A percentile compares a stretch with the other conserved stretches of the same genome.
Conservation (phyloP, 2,888 invertebrate species). For the Odontocerum albicorne region DNA sequence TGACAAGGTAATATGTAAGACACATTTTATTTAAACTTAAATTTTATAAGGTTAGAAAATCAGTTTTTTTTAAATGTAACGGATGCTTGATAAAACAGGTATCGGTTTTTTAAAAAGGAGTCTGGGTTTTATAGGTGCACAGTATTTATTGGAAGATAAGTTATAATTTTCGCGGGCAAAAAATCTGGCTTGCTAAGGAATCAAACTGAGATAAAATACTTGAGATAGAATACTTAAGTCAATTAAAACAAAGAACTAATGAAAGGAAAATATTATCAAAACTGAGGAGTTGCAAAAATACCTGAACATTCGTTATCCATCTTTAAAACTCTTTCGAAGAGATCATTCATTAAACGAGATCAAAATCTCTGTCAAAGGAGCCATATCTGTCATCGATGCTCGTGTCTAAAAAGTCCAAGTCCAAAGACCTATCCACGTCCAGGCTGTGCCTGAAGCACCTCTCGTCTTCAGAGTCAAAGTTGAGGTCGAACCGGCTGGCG, state of each 20-base stretch:
- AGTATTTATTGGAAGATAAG: too few species aligned
- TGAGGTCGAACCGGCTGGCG: constrained; percentile 33
- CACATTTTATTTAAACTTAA: too few species aligned
- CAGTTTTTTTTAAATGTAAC: too few species aligned
- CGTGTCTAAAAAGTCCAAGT: constrained; percentile 49
- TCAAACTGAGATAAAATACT: too few species aligned
- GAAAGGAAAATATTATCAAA: neutral
- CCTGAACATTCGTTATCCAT: neutral
- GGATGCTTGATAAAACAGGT: too few species aligned
- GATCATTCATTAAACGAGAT: constrained; percentile 33
- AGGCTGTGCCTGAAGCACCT: constrained; percentile 47
- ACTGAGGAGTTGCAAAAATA: constrained; percentile 1
- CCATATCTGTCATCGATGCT: constrained; percentile 48
- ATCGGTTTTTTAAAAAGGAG: too few species aligned
- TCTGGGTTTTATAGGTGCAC: too few species aligned
- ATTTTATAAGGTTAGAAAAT: too few species aligned
- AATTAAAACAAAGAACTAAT: neutral
- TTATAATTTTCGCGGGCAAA: too few species aligned
- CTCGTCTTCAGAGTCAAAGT: constrained; percentile 36
- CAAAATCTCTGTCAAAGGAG: constrained; percentile 35
- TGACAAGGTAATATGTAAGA: too few species aligned
- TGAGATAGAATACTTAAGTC: too few species aligned
- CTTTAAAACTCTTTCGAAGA: constrained; percentile 5
- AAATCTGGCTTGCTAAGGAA: too few species aligned
- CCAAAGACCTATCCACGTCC: constrained; percentile 56